phyloP scores from a whole-genome alignment of 2,888 invertebrate species.

The Phaedon cochleariae region DNA sequence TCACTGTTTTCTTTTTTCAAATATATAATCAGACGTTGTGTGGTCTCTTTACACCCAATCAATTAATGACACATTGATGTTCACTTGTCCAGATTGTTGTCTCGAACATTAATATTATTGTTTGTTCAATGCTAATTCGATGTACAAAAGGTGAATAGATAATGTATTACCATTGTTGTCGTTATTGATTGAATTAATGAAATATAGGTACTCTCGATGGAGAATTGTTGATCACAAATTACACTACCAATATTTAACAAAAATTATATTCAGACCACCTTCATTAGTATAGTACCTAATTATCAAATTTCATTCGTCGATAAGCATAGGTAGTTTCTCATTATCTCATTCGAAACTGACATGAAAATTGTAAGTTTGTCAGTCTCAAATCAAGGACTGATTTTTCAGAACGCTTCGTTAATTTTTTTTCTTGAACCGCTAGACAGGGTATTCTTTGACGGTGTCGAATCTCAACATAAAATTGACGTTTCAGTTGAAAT shows the following conservation, averaged over 20 bases:
- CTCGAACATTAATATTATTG: constrained; percentile 37
- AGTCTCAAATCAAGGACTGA: too few species aligned
- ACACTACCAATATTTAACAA: background rate
- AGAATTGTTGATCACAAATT: background rate
- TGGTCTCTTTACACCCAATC: constrained; percentile 45
- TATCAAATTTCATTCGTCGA: too few species aligned
- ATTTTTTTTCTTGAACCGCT: too few species aligned
- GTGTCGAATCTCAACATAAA: too few species aligned
- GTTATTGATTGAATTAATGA: constrained; percentile 4
- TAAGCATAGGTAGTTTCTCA: too few species aligned
- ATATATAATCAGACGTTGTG: constrained; percentile 31
- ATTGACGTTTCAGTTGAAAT: too few species aligned
- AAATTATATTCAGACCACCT: too few species aligned
- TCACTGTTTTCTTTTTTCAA: background rate
- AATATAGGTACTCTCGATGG: background rate
- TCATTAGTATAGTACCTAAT: too few species aligned
- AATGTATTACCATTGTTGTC: constrained; percentile 25
- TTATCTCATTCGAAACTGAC: too few species aligned
- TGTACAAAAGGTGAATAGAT: constrained; percentile 25
- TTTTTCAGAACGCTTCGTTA: too few species aligned
- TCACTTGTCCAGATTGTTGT: constrained; percentile 38
- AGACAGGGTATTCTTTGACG: too few species aligned
- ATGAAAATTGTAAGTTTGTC: too few species aligned
- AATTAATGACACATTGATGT: constrained; percentile 48
- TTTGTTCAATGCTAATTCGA: constrained; percentile 32